Conservation (phyloP, 2,113 vertebrate species). For the Urocolius indicus region DNA sequence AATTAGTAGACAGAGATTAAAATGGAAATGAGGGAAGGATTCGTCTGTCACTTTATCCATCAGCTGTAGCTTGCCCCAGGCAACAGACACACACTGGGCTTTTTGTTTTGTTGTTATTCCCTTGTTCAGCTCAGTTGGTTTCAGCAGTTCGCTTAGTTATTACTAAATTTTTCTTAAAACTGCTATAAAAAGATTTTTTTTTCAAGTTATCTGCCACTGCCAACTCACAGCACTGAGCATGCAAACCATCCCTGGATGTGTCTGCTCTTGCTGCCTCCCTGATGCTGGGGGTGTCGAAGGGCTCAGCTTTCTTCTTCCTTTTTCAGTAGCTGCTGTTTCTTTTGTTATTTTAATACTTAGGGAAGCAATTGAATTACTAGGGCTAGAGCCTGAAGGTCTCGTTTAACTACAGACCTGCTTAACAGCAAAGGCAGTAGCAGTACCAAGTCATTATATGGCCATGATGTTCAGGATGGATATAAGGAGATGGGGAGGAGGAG, state of each 20-base stretch:
- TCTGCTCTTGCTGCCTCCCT: not conserved
- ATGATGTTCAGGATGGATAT: not conserved
- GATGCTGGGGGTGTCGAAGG: not conserved
- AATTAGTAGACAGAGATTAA: conserved; percentile 78
- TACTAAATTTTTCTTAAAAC: conserved; percentile 58
- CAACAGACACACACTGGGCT: conserved; percentile 70
- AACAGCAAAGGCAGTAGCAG: not conserved
- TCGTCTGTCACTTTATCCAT: conserved; percentile 77
- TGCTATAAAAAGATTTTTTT: not conserved
- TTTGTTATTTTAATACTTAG: conserved; percentile 43
- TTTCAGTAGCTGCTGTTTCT: not conserved
- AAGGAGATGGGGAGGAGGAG: not conserved
- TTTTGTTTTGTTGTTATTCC: conserved; percentile 75
- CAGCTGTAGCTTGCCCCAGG: conserved; percentile 76
- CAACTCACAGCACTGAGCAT: fast-evolving
- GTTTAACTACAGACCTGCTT: not conserved
- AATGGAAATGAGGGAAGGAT: conserved; percentile 76
- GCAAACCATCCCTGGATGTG: not conserved
- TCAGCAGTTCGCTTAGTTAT: conserved; percentile 18
- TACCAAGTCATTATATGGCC: not conserved
- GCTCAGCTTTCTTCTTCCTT: not conserved
- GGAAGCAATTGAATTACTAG: not conserved
- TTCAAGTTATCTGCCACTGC: not conserved
- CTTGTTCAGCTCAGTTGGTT: conserved; percentile 71
- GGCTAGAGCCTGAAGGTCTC: not conserved